Conservation (phyloP, 2,113 vertebrate genomes). For the Actenoides lindsayi region DNA sequence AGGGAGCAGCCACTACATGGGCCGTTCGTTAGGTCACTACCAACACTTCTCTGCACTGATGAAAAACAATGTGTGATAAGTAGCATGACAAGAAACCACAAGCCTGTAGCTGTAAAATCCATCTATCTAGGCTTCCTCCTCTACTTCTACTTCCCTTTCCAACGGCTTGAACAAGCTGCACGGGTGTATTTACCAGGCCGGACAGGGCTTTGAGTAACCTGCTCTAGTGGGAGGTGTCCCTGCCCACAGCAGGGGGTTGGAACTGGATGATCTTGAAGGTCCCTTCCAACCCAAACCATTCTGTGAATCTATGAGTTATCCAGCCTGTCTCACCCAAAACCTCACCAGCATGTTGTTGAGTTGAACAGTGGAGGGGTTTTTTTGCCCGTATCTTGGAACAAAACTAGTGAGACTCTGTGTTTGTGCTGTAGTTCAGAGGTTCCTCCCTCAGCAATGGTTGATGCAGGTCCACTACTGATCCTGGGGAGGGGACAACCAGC, state of each 20-base stretch:
- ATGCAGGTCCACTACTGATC: neutral
- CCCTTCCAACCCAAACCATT: no score
- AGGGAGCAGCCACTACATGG: neutral
- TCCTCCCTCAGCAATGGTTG: accelerated
- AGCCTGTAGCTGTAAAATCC: no score
- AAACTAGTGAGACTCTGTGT: accelerated
- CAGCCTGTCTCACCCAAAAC: neutral
- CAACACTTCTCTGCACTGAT: neutral
- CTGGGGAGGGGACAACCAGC: neutral
- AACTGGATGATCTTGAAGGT: no score
- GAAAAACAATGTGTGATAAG: neutral
- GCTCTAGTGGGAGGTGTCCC: no score
- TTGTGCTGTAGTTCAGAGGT: accelerated
- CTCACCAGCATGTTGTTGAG: neutral
- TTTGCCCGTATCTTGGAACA: neutral
- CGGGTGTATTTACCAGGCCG: neutral
- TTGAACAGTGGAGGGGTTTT: accelerated
- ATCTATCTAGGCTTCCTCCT: neutral
- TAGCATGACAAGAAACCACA: no score
- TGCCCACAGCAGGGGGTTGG: no score
- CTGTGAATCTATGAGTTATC: neutral
- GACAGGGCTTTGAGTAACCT: no score
- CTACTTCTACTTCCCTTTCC: neutral
- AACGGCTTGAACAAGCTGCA: accelerated
- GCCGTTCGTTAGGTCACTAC: accelerated